phyloP scores from a whole-genome alignment of 2,888 invertebrate genomes.

The Xestoiulus laeticollis region DNA sequence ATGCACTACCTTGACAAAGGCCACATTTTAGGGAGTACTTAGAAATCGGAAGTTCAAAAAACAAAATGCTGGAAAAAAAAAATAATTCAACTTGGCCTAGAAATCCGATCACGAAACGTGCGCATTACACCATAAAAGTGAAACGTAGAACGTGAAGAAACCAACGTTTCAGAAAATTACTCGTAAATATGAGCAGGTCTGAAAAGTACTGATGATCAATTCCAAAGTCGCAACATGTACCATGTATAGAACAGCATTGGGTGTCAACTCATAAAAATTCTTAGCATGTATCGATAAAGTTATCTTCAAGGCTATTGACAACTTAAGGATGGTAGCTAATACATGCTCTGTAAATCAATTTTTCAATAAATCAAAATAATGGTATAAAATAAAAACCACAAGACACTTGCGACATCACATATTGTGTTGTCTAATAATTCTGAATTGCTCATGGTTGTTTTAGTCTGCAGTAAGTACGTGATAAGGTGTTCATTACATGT shows the following conservation, averaged over 20 bases:
- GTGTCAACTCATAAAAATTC: background rate
- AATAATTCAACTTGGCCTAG: constrained; percentile 31
- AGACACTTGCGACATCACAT: background rate
- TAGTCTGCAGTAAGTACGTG: background rate
- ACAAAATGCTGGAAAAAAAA: constrained; percentile 33
- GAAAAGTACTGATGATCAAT: background rate
- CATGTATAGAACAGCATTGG: background rate
- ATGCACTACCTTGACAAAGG: constrained; percentile 16
- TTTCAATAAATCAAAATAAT: background rate
- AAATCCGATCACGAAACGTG: constrained; percentile 7
- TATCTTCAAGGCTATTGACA: background rate
- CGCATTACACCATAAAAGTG: constrained; percentile 32
- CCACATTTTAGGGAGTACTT: constrained; percentile 35
- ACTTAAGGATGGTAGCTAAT: background rate
- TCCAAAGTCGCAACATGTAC: background rate
- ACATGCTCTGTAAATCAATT: background rate
- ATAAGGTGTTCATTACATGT: background rate
- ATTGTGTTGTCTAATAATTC: background rate
- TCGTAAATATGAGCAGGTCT: background rate
- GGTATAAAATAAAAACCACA: background rate
- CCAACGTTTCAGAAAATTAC: background rate
- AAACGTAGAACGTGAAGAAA: background rate
- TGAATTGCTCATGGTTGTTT: background rate
- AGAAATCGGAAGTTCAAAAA: constrained; percentile 40
- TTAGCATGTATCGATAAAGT: background rate